Evolutionary conservation across 2,113 vertebrate genomes (phyloP), one percentile per base, ranked within the genome.

Genomic region (Pedionomus torquatus): DNA sequence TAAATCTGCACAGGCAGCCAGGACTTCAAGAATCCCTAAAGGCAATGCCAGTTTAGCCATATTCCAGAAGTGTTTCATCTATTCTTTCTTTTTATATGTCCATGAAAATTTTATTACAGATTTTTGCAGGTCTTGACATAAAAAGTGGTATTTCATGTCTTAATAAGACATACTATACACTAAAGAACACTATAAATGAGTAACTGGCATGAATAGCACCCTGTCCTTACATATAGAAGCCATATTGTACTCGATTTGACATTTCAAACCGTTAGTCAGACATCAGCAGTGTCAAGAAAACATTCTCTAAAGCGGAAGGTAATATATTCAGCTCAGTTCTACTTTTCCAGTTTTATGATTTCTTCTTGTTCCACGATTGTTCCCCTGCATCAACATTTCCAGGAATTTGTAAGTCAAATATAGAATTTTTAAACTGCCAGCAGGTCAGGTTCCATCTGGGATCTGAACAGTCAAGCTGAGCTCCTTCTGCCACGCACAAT

Each of bases 371-470:
- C 89, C 17, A 25, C 64, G 55, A 76, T 87, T 91, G 84, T 79
- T 95, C 78, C 88, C 91, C 72, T 89, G 69, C 72, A 49, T 41
- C 91, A 96, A 91, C 89, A 84, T 85, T 96, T 95, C 78, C 81
- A 84, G 81, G 93, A 91, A 95, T 96, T 95, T 96, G 71, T 96
- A 96, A 96, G 89, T 97, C 93, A 96, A 96, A 95, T 97, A 96
- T 48, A 93, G 93, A 92, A 75, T 94, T 95, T 91, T 82, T 91
- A 63, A 84, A 72, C 13, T 83, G 83, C 74, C 84, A 82, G 57
- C 77, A 94, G 78, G 64, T 79, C 60, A 75, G 82, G 48, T 87
- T 94, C 94, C 94, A 95, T 97, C 91, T 97, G 95, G 89, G 61
- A 89, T 87, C 90, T 91, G 87, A 93, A 93, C 69, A 95, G 64